Conservation (phyloP, 2,888 invertebrate genomes). For the Nomada hirtipes region DNA sequence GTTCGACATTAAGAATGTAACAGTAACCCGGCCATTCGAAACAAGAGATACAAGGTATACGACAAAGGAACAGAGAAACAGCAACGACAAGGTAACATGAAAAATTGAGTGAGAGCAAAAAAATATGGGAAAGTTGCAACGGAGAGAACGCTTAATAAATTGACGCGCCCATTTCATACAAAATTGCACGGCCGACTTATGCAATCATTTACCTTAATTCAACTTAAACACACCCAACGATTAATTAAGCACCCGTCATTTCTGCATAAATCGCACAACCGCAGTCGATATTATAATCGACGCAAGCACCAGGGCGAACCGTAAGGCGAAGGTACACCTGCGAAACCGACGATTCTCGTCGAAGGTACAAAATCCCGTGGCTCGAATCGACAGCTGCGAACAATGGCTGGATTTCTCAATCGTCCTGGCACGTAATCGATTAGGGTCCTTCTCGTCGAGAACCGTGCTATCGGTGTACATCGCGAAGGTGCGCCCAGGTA, state of each 20-base stretch:
- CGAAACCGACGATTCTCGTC: slow-evolving; percentile 16
- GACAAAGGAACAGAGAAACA: no score
- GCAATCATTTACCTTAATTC: background rate
- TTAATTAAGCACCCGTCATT: background rate
- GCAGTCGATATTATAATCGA: slow-evolving; percentile 5
- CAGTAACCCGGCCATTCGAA: background rate
- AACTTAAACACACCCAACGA: background rate
- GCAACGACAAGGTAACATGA: background rate
- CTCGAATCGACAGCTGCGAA: slow-evolving; percentile 53
- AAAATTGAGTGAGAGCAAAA: background rate
- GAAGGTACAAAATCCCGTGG: slow-evolving; percentile 43
- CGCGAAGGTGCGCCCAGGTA: slow-evolving; percentile 55
- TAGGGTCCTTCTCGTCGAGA: slow-evolving; percentile 46
- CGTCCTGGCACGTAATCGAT: slow-evolving; percentile 65
- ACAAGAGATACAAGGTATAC: background rate
- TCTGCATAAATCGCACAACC: background rate
- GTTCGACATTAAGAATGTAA: no score
- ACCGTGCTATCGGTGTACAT: slow-evolving; percentile 51
- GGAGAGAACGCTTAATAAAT: background rate
- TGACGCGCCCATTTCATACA: background rate
- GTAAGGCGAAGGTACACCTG: background rate
- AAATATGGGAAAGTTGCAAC: background rate
- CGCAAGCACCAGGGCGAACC: background rate
- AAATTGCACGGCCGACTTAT: background rate
- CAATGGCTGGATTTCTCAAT: slow-evolving; percentile 69